A percentile compares a stretch with the other conserved stretches of the same genome.
Evolutionary conservation across 2,888 invertebrate species (phyloP).

Genomic region (Molorchus minor): DNA sequence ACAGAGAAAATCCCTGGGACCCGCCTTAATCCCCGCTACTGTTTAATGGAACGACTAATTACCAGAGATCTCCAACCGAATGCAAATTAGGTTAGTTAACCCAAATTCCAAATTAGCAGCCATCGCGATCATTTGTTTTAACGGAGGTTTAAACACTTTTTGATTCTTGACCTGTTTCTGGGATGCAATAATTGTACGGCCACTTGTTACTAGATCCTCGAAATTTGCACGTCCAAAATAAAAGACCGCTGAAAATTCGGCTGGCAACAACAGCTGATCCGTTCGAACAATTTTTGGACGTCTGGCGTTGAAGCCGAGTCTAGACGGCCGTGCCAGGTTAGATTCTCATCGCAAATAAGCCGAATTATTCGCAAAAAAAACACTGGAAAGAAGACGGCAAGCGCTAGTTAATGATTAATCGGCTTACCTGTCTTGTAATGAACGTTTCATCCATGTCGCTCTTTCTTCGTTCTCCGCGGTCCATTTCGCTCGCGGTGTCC

Average conservation of each 20-base stretch:
- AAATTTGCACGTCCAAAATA: conserved; percentile 18
- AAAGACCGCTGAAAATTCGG: conserved; percentile 11
- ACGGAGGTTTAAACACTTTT: too few relatives aligned
- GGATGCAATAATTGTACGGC: not conserved
- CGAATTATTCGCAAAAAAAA: not conserved
- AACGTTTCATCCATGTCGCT: conserved; percentile 73
- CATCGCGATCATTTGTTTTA: conserved; percentile 20
- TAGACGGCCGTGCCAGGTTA: not conserved
- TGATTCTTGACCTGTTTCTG: not conserved
- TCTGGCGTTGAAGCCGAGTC: not conserved
- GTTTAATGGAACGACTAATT: conserved; percentile 13
- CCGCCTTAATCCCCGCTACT: not conserved
- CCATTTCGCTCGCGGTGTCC: conserved; percentile 51
- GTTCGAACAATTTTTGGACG: conserved; percentile 2
- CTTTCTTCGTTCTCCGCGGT: conserved; percentile 61
- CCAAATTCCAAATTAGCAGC: conserved; percentile 16
- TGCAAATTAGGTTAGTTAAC: conserved; percentile 27
- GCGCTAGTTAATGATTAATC: not conserved
- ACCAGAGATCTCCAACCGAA: too few relatives aligned
- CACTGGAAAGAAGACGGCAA: not conserved
- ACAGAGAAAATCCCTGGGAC: too few relatives aligned
- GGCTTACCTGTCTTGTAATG: conserved; percentile 72
- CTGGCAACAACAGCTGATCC: conserved; percentile 32
- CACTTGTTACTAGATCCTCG: conserved; percentile 25
- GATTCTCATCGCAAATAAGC: not conserved